Conservation (phyloP, 64 coral and sea anemone species). For the Montipora sp. region DNA sequence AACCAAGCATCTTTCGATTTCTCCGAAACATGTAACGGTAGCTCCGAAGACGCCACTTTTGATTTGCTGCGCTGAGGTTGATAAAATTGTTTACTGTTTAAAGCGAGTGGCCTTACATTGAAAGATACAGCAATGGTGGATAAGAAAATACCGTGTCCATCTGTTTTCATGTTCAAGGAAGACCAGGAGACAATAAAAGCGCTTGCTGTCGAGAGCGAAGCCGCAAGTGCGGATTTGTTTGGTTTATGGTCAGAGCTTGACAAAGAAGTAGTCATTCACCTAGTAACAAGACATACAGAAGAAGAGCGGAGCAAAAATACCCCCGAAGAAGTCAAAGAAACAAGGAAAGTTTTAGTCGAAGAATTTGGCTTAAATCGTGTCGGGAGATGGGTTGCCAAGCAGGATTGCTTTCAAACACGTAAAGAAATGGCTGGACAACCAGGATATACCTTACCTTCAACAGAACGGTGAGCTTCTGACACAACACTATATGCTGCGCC, state of each 20-base stretch:
- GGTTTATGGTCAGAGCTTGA: constrained; percentile 61
- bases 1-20: neutral
- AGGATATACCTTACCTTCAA: too few relatives aligned
- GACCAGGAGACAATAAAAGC: neutral
- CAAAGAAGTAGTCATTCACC: constrained; percentile 56
- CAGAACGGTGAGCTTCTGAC: too few relatives aligned
- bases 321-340: neutral
- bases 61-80: too few relatives aligned
- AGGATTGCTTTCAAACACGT: neutral
- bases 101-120: neutral
- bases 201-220: neutral
- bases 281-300: constrained; percentile 5
- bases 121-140: neutral
- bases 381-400: neutral
- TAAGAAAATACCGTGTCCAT: neutral
- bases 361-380: neutral
- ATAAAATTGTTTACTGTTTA: too few relatives aligned
- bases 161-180: constrained; percentile 8
- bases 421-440: neutral
- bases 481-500: too few relatives aligned
- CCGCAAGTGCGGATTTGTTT: neutral
- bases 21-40: neutral
- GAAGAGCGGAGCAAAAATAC: neutral
- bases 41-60: too few relatives aligned
- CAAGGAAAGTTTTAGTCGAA: neutral